These are phyloP conservation scores for Halcyon badia DNA, from an alignment of 2,797 vertebrate species.

Conservation along the genomic window DNA sequence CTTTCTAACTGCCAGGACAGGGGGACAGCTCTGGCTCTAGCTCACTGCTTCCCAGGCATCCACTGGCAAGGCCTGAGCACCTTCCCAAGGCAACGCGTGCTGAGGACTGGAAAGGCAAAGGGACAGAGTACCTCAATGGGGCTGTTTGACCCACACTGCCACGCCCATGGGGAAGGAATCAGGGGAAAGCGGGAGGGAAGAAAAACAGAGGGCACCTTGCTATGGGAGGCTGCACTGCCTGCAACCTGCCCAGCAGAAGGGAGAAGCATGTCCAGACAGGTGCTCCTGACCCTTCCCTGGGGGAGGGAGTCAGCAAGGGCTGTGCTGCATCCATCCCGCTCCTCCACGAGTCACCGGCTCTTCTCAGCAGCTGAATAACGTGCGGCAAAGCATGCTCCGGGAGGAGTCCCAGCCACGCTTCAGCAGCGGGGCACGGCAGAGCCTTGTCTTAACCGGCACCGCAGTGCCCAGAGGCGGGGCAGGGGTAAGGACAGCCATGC, in stretches of 20 bases:
- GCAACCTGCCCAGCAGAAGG: neutral
- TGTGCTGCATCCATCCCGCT: neutral
- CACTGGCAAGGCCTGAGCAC: rapidly evolving
- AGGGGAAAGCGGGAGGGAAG: neutral
- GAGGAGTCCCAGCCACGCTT: neutral
- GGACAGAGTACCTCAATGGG: rapidly evolving
- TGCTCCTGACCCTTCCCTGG: neutral
- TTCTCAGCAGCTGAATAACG: neutral
- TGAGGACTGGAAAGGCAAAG: rapidly evolving
- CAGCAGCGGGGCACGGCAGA: neutral
- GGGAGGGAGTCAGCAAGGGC: neutral
- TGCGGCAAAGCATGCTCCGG: rapidly evolving
- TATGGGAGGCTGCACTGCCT: rapidly evolving
- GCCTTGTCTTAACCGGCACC: rapidly evolving
- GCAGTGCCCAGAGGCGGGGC: neutral
- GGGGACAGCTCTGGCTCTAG: rapidly evolving
- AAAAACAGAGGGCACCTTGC: neutral
- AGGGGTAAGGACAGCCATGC: neutral
- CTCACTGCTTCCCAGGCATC: rapidly evolving
- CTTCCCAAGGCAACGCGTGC: rapidly evolving
- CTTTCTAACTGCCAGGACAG: rapidly evolving
- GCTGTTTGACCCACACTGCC: neutral
- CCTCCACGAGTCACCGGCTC: neutral
- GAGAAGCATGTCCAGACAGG: neutral
- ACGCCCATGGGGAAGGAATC: rapidly evolving